Evolutionary conservation across 2,797 vertebrate species (phyloP).

Genomic region (Rallus crepitans): DNA sequence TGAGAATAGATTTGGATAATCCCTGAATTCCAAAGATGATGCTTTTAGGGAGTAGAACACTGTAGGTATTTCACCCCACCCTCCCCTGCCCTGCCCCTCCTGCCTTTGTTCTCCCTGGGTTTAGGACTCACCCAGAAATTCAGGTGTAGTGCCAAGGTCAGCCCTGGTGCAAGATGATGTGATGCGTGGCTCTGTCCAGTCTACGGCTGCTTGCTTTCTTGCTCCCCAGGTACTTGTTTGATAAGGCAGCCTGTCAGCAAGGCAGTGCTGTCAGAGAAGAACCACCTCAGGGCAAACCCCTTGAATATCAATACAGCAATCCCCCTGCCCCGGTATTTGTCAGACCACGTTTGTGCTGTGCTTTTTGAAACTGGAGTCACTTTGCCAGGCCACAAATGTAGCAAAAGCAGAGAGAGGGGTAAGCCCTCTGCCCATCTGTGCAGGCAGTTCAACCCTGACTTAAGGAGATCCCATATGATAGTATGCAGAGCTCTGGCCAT

Average conservation of each 20-base stretch:
- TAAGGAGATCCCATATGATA: not conserved
- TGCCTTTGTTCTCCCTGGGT: not conserved
- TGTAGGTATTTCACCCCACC: not conserved
- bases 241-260: not conserved
- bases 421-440: not conserved
- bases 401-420: slow-evolving; percentile 28
- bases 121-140: slow-evolving; percentile 20
- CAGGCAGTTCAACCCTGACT: not conserved
- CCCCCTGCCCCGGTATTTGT: not conserved
- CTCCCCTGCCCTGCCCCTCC: too few species aligned
- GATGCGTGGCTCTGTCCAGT: not conserved
- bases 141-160: slow-evolving; percentile 46
- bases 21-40: slow-evolving; percentile 35
- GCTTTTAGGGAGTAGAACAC: slow-evolving; percentile 22
- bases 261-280: slow-evolving; percentile 33
- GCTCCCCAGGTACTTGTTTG: slow-evolving; percentile 33
- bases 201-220: not conserved
- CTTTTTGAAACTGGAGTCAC: slow-evolving; percentile 59
- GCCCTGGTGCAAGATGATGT: slow-evolving; percentile 9
- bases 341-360: slow-evolving; percentile 14
- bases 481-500: fast-evolving
- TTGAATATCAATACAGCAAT: slow-evolving; percentile 28
- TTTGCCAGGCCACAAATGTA: slow-evolving; percentile 59
- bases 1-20: slow-evolving; percentile 23
- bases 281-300: slow-evolving; percentile 55